Base-by-base conservation (phyloP, 2,888 invertebrate genomes). In the Stegophylla sp. region DNA sequence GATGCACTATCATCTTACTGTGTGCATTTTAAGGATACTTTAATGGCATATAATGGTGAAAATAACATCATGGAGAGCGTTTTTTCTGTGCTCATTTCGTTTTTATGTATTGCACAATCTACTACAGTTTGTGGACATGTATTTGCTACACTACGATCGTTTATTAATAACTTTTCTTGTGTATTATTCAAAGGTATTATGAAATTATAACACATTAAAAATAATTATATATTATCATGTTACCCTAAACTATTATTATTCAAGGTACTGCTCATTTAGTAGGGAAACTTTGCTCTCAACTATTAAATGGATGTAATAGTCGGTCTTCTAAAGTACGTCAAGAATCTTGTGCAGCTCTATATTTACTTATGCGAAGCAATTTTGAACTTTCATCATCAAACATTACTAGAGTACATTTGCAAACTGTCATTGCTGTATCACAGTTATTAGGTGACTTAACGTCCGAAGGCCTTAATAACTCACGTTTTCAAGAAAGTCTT, bases 401-500 rank as follows among this genome's bases (percentile, higher is more conserved):
- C 10, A 81, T 81, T 28, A 81, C 81, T 12, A 61, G 71, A 59
- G 72, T 81, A 51, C 72, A 81, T 72, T 72, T 81, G 13, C 81
- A 81, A 81, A 95, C 97, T 48, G 97, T 97, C 83, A 96, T 98
- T 85, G 95, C 97, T 0, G 95, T 98, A 17, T 97, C 97, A 0
- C 94, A 96, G 87, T 91, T 98, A 87, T 90, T 97, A 83, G 96
- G 97, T 82, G 94, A 93, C 85, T 92, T 95, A 7, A 92, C 94
- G n/a, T 45, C 66, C 45, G 67, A 53, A 0, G 94, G 94, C 3
- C 88, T 96, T 83, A 96, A 96, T 87, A 96, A 95, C 87, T 92
- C 94, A n/a, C 90, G 96, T 64, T 97, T 98, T 87, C 96, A 97
- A 88, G 96, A 97, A 87, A 96, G 95, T 84, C 88, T 98, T 5